Evolutionary conservation across 30 jellyfish, hydroid and myxozoan genomes (phyloP).

Genomic region (Catostylus mosaicus): DNA sequence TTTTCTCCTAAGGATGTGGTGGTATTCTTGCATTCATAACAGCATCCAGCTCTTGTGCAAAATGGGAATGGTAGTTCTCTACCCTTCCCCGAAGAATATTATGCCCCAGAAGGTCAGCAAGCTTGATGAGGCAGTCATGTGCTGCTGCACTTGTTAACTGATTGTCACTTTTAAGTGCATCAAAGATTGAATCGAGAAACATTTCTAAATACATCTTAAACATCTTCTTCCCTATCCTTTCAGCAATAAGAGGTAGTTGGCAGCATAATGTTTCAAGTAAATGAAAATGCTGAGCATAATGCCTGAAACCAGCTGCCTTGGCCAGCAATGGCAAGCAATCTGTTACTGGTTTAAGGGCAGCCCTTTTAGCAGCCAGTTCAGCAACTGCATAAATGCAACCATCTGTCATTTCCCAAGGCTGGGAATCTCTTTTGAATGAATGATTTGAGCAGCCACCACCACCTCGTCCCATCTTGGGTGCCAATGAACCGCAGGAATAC

Average conservation of each 20-base stretch:
- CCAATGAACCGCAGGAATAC: conserved; percentile 99
- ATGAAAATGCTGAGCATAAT: conserved; percentile 82
- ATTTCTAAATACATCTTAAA: conserved; percentile 82
- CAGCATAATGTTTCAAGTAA: conserved; percentile 81
- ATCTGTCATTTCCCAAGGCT: conserved; percentile 99
- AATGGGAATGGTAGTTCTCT: conserved; percentile 78
- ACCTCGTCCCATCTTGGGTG: conserved; percentile 97
- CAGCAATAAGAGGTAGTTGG: conserved; percentile 79
- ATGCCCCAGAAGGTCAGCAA: conserved; percentile 73
- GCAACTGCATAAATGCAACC: conserved; percentile 90
- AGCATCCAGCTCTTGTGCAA: conserved; percentile 46
- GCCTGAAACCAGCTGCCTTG: conserved; percentile 71
- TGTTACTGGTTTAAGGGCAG: conserved; percentile 51
- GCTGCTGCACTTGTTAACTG: conserved; percentile 96
- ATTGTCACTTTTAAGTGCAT: conserved; percentile 81
- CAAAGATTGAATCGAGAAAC: conserved; percentile 74
- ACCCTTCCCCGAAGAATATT: conserved; percentile 88
- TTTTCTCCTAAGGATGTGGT: conserved; percentile 2
- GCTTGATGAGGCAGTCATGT: conserved; percentile 68
- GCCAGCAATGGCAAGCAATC: conserved; percentile 69
- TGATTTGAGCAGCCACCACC: conserved; percentile 98
- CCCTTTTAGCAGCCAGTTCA: conserved; percentile 58
- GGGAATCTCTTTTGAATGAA: conserved; percentile 88
- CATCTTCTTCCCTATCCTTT: conserved; percentile 79
- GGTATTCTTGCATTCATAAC: conserved; percentile 11